A percentile compares a stretch with the other conserved stretches of the same genome.
These are phyloP conservation scores for Trinectes maculatus DNA, from an alignment of 2,113 vertebrate genomes.

Conservation along the genomic window DNA sequence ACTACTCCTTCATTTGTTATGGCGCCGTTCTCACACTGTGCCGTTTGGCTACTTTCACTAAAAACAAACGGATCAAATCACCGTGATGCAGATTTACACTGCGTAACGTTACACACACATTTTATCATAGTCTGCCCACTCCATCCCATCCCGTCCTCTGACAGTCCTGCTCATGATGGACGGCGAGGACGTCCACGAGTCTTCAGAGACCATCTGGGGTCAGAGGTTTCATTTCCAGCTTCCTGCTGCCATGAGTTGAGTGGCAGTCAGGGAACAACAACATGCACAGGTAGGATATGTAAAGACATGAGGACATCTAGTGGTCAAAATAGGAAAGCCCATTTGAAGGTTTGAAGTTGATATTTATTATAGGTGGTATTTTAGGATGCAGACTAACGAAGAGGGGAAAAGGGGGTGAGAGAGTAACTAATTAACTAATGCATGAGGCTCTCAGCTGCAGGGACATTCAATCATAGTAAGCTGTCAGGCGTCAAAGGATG, in stretches of 20 bases:
- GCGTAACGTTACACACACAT: too few species aligned
- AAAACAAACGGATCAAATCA: too few species aligned
- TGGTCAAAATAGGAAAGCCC: slow-evolving; percentile 55
- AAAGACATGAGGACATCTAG: slow-evolving; percentile 73
- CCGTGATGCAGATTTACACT: too few species aligned
- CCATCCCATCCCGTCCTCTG: too few species aligned
- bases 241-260: too few species aligned
- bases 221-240: neutral
- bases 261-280: neutral
- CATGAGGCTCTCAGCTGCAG: slow-evolving; percentile 35
- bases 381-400: neutral
- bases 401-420: neutral
- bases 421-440: slow-evolving; percentile 12
- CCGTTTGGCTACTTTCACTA: too few species aligned
- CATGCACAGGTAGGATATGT: slow-evolving; percentile 37
- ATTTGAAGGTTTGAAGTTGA: too few species aligned
- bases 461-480: neutral
- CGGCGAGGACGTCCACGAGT: neutral
- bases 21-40: too few species aligned
- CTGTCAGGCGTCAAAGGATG: slow-evolving; percentile 23
- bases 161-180: neutral
- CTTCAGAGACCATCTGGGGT: neutral
- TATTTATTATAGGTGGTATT: too few species aligned
- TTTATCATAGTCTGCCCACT: too few species aligned
- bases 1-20: too few species aligned